A percentile compares a stretch with the other conserved stretches of the same genome.
phyloP scores from a whole-genome alignment of 2,797 vertebrate genomes.

The Clarias platycephalus region DNA sequence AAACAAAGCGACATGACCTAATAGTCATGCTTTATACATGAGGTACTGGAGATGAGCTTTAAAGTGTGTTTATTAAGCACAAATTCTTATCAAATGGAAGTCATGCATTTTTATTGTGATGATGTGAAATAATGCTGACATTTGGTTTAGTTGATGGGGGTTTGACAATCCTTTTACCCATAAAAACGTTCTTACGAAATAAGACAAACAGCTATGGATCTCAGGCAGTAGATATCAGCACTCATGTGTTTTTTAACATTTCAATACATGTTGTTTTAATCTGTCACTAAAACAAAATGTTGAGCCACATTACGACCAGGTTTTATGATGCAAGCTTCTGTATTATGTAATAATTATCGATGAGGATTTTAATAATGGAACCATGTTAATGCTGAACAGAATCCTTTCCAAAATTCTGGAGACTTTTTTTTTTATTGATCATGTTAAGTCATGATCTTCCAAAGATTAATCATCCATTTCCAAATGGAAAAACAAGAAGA shows the following conservation, averaged over 20 bases:
- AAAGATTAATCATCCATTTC: background rate
- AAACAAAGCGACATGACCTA: background rate
- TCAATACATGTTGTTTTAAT: background rate
- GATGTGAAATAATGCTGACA: background rate
- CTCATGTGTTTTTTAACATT: background rate
- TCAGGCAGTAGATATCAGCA: background rate
- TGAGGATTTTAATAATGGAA: background rate
- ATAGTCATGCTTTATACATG: background rate
- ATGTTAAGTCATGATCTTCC: background rate
- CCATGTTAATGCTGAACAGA: background rate
- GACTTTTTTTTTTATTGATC: background rate
- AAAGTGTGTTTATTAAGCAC: background rate
- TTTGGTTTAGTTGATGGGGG: background rate
- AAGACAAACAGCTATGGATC: background rate
- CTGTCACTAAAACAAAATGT: background rate
- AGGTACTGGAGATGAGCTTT: background rate
- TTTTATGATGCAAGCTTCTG: background rate
- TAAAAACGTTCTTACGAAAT: background rate
- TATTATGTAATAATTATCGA: background rate
- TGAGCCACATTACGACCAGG: background rate
- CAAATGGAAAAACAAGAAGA: background rate
- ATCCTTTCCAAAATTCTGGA: background rate
- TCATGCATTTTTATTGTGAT: background rate
- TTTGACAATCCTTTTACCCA: background rate
- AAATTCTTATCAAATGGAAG: background rate